Evolutionary conservation across 2,113 vertebrate species (phyloP), one percentile per base, ranked within the genome.

Genomic region (Mesoclemmys tuberculata): DNA sequence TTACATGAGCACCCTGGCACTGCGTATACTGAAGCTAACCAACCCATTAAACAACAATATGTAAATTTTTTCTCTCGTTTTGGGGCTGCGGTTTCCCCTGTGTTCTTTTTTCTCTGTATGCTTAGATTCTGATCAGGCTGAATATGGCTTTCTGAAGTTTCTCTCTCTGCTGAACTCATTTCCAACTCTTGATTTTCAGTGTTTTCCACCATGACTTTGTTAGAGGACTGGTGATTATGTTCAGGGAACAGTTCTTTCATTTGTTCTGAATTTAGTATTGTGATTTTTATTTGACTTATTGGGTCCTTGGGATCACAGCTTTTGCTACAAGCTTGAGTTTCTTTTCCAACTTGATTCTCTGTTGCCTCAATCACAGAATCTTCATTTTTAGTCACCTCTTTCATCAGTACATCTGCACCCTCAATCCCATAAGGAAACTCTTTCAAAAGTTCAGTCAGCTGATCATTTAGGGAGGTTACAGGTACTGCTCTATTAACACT

Each of bases 371-470:
- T 11, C 49, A 85, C 16, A 74, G 82, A 87, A 85, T 29, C 10
- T 46, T 88, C 55, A 51, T 29, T 95, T 92, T 82, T 90, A 79
- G 58, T 41, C 38, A 41, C 19, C 49, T 90, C 90, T 89, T 81
- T 95, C n/a, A 29, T 91, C 10, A 16, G 26, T 19, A 24, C 29
- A 35, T 87, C 90, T 24, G 71, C 12, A 86, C 93, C 44, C 92
- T 98, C 97, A 82, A 98, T 98, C 64, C 98, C 98, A 88, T 97
- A 98, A 0, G 98, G 98, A 96, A 98, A 98, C 52, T 98, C 98
- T 78, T 93, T 80, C 85, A 98, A 11, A 52, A 98, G 98, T 93
- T 98, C 98, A 35, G 94, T 96, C 8, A 98, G 95, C 85, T 98
- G 98, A 94, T 96, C 96, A 4, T 88, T 91, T n/a, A 97, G 94